Conservation (phyloP, 2,888 invertebrate species). For the Oxytorus armatus region DNA sequence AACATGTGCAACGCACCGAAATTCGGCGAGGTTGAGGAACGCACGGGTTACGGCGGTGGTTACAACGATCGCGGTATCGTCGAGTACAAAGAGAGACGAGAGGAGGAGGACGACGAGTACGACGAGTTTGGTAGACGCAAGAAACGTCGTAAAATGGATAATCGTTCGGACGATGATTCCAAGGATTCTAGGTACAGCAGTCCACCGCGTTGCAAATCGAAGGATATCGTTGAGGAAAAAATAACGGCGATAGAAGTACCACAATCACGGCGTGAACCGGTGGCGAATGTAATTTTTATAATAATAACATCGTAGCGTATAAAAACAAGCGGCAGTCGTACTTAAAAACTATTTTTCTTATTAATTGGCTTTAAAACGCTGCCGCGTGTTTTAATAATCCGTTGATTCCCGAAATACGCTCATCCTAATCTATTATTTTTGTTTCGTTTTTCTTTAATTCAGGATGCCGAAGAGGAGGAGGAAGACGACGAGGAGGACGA, state of each 20-base stretch:
- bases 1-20: conserved; percentile 99
- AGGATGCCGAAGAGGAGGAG: conserved; percentile 83
- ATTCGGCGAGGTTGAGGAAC: conserved; percentile 95
- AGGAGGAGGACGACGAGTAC: conserved; percentile 96
- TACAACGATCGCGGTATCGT: conserved; percentile 98
- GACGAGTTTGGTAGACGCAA: conserved; percentile 93
- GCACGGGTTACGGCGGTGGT: conserved; percentile 93
- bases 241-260: conserved; percentile 64
- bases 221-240: conserved; percentile 74
- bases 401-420: too few species aligned
- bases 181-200: conserved; percentile 81
- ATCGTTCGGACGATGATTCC: conserved; percentile 83
- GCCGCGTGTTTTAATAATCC: too few species aligned
- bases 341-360: too few species aligned
- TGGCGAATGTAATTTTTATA: conserved; percentile 73
- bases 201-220: conserved; percentile 77
- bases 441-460: conserved; percentile 55
- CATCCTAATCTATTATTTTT: too few species aligned
- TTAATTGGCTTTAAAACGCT: too few species aligned
- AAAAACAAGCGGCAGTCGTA: too few species aligned
- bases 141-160: conserved; percentile 87
- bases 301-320: too few species aligned
- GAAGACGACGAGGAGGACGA: conserved; percentile 86
- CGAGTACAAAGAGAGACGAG: conserved; percentile 95
- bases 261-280: conserved; percentile 73